These are phyloP conservation scores for Heliconius himera DNA, from an alignment of 1,140 invertebrate species.

Conservation along the genomic window DNA sequence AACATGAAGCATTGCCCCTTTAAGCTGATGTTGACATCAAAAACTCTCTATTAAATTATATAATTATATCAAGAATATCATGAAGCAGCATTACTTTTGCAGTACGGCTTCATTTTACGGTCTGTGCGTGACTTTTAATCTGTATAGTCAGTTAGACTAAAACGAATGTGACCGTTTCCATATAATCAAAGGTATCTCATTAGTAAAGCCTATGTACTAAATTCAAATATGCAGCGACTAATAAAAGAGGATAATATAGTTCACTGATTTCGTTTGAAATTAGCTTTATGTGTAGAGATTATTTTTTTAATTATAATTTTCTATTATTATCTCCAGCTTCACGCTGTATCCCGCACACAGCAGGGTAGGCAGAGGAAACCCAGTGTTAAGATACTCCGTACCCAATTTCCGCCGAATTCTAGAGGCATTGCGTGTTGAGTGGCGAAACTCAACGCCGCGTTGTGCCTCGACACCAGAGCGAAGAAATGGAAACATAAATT, in stretches of 20 bases:
- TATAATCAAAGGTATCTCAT: conserved; percentile 1
- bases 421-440: too few relatives aligned
- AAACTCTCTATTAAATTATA: not conserved
- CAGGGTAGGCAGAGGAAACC: too few relatives aligned
- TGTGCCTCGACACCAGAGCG: too few relatives aligned
- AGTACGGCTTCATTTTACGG: conserved; percentile 18
- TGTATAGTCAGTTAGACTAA: not conserved
- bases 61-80: not conserved
- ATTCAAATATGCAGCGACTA: not conserved
- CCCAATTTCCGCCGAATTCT: too few relatives aligned
- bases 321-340: too few relatives aligned
- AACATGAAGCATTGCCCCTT: not conserved
- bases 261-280: not conserved
- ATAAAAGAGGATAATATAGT: not conserved
- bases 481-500: too few relatives aligned
- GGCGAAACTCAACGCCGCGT: too few relatives aligned
- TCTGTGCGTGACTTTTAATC: conserved; percentile 19
- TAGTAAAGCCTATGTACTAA: not conserved
- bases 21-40: not conserved
- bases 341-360: too few relatives aligned
- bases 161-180: not conserved
- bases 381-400: too few relatives aligned
- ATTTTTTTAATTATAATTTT: too few relatives aligned
- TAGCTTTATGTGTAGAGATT: not conserved
- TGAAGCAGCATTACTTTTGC: not conserved